A percentile compares a stretch with the other conserved stretches of the same genome.
Evolutionary conservation across 2,797 vertebrate genomes (phyloP).

Genomic region (Danio albolineatus): DNA sequence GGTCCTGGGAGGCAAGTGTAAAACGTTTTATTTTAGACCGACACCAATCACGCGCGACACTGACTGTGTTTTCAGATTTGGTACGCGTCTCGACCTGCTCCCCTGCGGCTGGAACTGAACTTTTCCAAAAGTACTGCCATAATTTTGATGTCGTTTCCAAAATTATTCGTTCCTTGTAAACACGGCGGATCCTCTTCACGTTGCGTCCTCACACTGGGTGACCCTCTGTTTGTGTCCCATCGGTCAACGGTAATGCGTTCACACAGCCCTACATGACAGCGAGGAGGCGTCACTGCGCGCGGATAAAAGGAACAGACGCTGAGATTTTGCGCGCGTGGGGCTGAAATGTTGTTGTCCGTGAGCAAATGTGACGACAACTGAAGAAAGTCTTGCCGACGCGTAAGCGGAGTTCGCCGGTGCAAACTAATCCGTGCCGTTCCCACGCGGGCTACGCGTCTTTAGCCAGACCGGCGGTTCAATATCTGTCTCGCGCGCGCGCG

Average conservation of each 20-base stretch:
- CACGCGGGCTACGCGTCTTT: conserved; percentile 34
- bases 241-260: conserved; percentile 31
- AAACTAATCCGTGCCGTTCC: conserved; percentile 25
- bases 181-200: background rate
- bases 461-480: background rate
- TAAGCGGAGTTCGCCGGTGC: background rate
- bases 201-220: background rate
- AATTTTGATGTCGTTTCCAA: background rate
- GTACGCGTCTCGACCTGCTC: conserved; percentile 22
- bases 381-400: background rate
- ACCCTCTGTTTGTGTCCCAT: conserved; percentile 36
- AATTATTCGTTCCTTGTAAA: background rate
- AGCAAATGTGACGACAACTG: background rate
- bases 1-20: conserved; percentile 31
- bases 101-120: conserved; percentile 38
- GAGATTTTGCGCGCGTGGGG: conserved; percentile 1
- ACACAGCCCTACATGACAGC: conserved; percentile 16
- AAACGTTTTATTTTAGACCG: background rate
- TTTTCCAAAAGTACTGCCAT: conserved; percentile 21
- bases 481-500: background rate
- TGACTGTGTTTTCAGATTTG: conserved; percentile 1
- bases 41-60: background rate
- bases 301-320: background rate
- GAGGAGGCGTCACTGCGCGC: conserved; percentile 42
- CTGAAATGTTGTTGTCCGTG: background rate